These are phyloP conservation scores for Trichonephila clavata DNA, from an alignment of 1,140 invertebrate species.

Conservation along the genomic window DNA sequence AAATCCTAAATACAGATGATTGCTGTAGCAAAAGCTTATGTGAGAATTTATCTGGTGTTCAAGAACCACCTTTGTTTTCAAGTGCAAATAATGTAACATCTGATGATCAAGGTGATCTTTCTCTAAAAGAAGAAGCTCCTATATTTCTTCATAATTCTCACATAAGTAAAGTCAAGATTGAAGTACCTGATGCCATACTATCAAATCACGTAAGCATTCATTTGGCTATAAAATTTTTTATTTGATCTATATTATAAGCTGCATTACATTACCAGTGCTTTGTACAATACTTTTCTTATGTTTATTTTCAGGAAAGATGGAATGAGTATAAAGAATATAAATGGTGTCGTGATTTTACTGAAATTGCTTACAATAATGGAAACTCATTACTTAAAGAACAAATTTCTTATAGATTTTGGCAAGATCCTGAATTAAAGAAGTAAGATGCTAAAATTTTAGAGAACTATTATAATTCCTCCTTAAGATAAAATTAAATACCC, in stretches of 20 bases:
- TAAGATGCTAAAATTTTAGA: background rate
- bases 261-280: background rate
- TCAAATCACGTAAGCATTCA: conserved; percentile 60
- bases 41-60: conserved; percentile 6
- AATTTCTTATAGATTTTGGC: conserved; percentile 63
- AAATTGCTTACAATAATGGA: conserved; percentile 46
- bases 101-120: conserved; percentile 12
- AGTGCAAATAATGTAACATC: background rate
- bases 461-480: no score
- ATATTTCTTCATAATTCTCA: conserved; percentile 3
- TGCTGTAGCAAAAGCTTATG: background rate
- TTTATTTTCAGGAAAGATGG: conserved; percentile 65
- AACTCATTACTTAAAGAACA: conserved; percentile 62
- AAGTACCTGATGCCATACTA: conserved; percentile 45
- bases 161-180: conserved; percentile 63
- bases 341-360: conserved; percentile 54
- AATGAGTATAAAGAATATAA: conserved; percentile 65
- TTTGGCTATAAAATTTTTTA: background rate
- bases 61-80: conserved; percentile 13
- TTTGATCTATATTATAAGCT: background rate
- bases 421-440: conserved; percentile 73
- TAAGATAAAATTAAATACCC: no score
- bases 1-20: conserved; percentile 19
- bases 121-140: background rate
- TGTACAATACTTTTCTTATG: background rate